These are phyloP conservation scores for Myocastor coypus DNA, from an alignment of 2,113 vertebrate species.

Conservation along the genomic window DNA sequence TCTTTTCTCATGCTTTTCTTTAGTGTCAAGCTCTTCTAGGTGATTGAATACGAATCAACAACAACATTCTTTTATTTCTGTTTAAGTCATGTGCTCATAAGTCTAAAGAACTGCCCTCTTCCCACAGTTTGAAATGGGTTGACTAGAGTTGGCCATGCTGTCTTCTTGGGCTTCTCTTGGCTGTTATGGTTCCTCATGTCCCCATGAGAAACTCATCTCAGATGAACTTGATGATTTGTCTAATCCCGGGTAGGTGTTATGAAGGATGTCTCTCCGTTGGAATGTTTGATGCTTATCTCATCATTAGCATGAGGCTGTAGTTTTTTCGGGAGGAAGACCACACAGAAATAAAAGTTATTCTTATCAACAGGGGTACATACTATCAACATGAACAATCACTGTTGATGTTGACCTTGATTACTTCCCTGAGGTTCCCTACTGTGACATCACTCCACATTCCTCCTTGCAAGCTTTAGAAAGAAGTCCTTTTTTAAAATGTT, in stretches of 20 bases:
- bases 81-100: not conserved
- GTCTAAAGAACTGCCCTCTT: not conserved
- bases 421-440: not conserved
- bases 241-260: not conserved
- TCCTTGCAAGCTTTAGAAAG: not conserved
- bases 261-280: not conserved
- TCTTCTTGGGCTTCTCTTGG: not conserved
- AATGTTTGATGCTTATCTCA: not conserved
- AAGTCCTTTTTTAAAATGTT: not conserved
- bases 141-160: no score
- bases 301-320: no score
- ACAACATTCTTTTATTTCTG: not conserved
- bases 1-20: not conserved
- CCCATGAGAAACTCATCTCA: not conserved
- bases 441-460: not conserved
- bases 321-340: not conserved
- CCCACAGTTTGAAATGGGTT: not conserved
- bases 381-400: not conserved
- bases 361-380: not conserved
- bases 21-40: slow-evolving; percentile 8
- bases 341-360: not conserved
- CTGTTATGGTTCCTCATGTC: not conserved
- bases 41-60: not conserved
- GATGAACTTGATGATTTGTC: not conserved
- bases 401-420: not conserved